Percentiles rank a stretch among this genome's conserved stretches.
Conservation (phyloP, 2,888 invertebrate genomes). For the Tiphia femorata region DNA sequence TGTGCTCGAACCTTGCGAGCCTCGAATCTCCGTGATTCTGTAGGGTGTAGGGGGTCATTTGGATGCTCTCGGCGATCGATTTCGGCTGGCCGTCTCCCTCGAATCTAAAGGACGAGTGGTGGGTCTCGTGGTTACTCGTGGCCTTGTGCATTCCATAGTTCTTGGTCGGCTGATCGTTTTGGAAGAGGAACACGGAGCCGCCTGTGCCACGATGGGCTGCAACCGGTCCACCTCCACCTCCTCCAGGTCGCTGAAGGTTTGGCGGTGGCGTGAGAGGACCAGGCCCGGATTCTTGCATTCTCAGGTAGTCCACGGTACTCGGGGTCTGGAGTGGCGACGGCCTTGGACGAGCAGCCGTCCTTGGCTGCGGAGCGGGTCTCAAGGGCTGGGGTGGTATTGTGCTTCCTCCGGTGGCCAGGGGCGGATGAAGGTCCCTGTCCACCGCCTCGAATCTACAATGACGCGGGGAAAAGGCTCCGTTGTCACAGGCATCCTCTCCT, state of each 20-base stretch:
- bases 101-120: conserved; percentile 37
- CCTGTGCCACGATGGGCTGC: conserved; percentile 29
- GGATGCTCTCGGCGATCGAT: conserved; percentile 43
- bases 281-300: conserved; percentile 57
- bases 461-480: conserved; percentile 1
- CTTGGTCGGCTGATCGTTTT: conserved; percentile 33
- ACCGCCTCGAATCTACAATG: conserved; percentile 64
- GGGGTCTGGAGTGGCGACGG: conserved; percentile 61
- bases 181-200: conserved; percentile 51
- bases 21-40: conserved; percentile 38
- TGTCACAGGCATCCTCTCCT: too few species aligned
- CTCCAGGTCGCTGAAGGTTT: conserved; percentile 30
- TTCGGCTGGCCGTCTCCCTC: conserved; percentile 35
- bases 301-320: conserved; percentile 55
- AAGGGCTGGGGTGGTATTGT: conserved; percentile 77
- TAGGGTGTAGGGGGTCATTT: conserved; percentile 44
- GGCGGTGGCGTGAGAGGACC: conserved; percentile 63
- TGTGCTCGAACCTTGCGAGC: conserved; percentile 19
- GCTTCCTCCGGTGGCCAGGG: conserved; percentile 41
- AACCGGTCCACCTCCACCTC: neutral
- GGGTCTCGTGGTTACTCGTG: conserved; percentile 22
- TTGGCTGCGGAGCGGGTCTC: conserved; percentile 73
- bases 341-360: conserved; percentile 57
- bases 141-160: conserved; percentile 34
- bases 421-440: conserved; percentile 63